A percentile compares a stretch with the other conserved stretches of the same genome.
Conservation (phyloP, 2,888 invertebrate species). For the Dinocampus coccinellae region DNA sequence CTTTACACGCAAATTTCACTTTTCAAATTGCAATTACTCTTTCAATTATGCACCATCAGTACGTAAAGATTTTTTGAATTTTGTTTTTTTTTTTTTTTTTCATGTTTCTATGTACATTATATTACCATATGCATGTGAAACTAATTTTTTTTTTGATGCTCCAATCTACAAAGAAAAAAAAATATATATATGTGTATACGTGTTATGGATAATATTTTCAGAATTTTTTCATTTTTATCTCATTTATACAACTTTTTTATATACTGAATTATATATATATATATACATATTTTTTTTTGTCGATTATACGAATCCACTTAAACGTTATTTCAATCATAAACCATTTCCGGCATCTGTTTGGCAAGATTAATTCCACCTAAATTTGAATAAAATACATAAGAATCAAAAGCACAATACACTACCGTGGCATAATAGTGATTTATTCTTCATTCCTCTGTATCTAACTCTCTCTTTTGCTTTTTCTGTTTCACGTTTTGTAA, state of each 20-base stretch:
- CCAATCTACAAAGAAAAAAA: neutral
- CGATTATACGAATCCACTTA: neutral
- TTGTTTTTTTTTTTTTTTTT: slow-evolving; percentile 30
- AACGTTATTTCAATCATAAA: too few relatives aligned
- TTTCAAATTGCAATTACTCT: slow-evolving; percentile 39
- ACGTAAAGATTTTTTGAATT: too few relatives aligned
- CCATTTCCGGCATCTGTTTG: too few relatives aligned
- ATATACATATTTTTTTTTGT: too few relatives aligned
- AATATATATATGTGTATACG: neutral
- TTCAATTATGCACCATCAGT: slow-evolving; percentile 40
- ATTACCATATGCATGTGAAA: neutral
- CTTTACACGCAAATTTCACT: slow-evolving; percentile 35
- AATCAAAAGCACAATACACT: too few relatives aligned
- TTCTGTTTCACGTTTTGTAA: too few relatives aligned
- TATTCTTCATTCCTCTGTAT: too few relatives aligned
- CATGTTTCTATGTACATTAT: slow-evolving; percentile 21
- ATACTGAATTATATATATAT: neutral
- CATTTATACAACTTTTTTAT: too few relatives aligned
- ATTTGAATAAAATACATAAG: too few relatives aligned
- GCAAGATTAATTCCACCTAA: too few relatives aligned
- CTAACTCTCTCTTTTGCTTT: too few relatives aligned
- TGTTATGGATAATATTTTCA: neutral
- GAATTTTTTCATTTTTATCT: neutral
- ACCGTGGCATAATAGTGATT: too few relatives aligned
- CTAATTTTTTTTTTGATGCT: slow-evolving; percentile 1